phyloP scores from a whole-genome alignment of 2,797 vertebrate species.

The Helarctos malayanus region DNA sequence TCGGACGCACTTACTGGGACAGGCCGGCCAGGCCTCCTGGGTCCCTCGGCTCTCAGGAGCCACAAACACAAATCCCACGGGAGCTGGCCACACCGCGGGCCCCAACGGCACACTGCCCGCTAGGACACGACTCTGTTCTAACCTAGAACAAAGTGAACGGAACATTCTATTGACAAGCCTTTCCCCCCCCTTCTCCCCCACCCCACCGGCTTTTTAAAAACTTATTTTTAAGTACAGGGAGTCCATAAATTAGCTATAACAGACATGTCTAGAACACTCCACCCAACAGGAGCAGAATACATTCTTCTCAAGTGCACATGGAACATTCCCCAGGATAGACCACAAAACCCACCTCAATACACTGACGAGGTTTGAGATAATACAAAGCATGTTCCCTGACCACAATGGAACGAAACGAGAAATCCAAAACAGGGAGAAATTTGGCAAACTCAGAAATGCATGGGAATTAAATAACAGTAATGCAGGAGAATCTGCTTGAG shows the following conservation, averaged over 20 bases:
- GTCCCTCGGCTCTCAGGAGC: not conserved
- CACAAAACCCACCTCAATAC: not conserved
- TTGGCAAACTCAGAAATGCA: not conserved
- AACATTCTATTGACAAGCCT: not conserved
- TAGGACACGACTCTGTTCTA: not conserved
- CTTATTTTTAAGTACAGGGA: not conserved
- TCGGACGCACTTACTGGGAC: rapidly evolving
- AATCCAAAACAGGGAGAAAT: not conserved
- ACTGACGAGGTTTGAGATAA: not conserved
- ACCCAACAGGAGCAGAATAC: not conserved
- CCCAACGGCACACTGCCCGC: not conserved
- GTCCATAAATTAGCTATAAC: not conserved
- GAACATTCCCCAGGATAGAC: not conserved
- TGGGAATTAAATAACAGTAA: not conserved
- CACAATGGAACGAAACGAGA: not conserved
- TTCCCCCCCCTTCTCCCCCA: not conserved
- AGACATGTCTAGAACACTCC: not conserved
- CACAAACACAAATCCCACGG: rapidly evolving
- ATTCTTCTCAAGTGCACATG: too few relatives aligned
- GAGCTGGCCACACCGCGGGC: rapidly evolving
- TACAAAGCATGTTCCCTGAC: not conserved
- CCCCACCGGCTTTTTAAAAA: not conserved
- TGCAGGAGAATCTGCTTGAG: not conserved
- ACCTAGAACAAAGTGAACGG: not conserved
- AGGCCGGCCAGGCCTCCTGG: not conserved